Conservation (phyloP, 1,140 invertebrate species). For the Metopolophium dirhodum region DNA sequence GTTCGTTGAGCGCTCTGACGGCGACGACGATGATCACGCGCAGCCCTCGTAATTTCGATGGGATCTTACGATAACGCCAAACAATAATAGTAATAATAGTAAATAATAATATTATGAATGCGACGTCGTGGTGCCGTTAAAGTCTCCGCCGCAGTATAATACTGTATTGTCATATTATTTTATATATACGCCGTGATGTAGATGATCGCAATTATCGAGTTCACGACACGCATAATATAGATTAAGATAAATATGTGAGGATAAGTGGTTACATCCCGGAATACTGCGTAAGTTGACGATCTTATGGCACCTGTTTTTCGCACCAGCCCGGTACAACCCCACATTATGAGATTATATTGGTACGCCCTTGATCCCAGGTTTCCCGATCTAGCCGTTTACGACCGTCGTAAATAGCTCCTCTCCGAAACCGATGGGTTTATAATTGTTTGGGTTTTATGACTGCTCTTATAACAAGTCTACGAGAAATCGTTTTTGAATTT, state of each 20-base stretch:
- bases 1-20: not conserved
- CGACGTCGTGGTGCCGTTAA: not conserved
- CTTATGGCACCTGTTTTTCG: not conserved
- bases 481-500: not conserved
- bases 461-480: not conserved
- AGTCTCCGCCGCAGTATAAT: slow-evolving; percentile 31
- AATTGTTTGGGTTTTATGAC: not conserved
- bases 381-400: not conserved
- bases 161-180: not conserved
- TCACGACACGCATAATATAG: not conserved
- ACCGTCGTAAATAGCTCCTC: not conserved
- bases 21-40: slow-evolving; percentile 23
- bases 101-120: not conserved
- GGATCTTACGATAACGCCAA: not conserved
- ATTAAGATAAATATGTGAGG: not conserved
- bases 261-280: not conserved
- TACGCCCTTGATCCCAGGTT: not conserved
- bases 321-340: not conserved
- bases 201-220: not conserved
- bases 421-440: not conserved
- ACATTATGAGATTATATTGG: not conserved
- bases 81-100: not conserved
- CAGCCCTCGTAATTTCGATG: not conserved
- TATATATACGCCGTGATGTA: not conserved
- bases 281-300: not conserved